Conservation (phyloP, 2,113 vertebrate genomes). For the Cyanoderma ruficeps region DNA sequence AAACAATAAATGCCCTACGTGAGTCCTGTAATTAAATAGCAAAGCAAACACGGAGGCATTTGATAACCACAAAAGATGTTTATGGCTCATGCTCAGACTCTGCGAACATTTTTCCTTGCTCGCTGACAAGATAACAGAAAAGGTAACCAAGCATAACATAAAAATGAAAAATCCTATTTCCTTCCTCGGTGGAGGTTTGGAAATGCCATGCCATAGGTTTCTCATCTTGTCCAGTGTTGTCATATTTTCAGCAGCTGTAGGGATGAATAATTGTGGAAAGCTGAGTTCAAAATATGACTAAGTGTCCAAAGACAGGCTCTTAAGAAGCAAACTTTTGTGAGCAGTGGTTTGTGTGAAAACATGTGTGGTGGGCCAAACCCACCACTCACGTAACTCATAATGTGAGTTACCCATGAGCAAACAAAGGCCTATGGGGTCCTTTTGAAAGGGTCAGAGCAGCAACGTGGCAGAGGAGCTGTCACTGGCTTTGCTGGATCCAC, state of each 20-base stretch:
- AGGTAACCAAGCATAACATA: constrained; percentile 12
- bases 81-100: not conserved
- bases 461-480: not conserved
- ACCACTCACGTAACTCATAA: too few relatives aligned
- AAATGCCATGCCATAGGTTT: not conserved
- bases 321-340: not conserved
- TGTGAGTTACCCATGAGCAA: accelerated
- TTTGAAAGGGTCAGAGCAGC: not conserved
- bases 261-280: not conserved
- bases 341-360: not conserved
- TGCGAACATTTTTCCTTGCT: constrained; percentile 16
- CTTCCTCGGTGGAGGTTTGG: not conserved
- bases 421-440: not conserved
- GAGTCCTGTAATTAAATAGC: constrained; percentile 39
- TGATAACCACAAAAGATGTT: constrained; percentile 34
- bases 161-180: constrained; percentile 1
- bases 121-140: constrained; percentile 20
- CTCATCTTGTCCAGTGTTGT: not conserved
- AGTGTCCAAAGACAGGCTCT: not conserved
- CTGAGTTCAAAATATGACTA: not conserved
- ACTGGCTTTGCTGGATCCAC: not conserved
- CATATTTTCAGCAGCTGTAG: not conserved
- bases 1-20: constrained; percentile 22
- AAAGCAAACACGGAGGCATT: not conserved
- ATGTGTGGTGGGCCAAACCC: not conserved